Conservation (phyloP, 1,140 invertebrate genomes). For the Drosophila oshimai region DNA sequence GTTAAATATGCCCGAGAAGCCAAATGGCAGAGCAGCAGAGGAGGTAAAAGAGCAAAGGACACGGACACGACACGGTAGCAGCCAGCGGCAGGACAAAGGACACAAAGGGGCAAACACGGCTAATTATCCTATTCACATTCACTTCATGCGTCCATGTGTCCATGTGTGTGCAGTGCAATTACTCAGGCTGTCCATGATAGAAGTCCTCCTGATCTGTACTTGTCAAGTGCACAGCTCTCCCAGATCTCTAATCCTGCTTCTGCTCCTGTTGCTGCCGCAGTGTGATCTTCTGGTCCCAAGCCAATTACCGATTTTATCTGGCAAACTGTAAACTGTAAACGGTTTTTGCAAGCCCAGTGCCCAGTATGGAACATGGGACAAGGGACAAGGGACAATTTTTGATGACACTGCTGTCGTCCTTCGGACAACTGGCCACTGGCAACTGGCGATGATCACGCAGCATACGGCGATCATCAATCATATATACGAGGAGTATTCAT, state of each 20-base stretch:
- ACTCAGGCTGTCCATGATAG: conserved; percentile 20
- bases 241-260: conserved; percentile 18
- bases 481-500: conserved; percentile 15
- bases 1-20: conserved; percentile 49
- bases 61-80: conserved; percentile 54
- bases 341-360: conserved; percentile 21
- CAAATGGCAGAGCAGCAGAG: conserved; percentile 34
- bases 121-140: conserved; percentile 78
- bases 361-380: too few species aligned
- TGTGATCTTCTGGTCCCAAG: conserved; percentile 45
- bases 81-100: conserved; percentile 54
- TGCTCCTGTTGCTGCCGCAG: conserved; percentile 36
- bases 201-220: conserved; percentile 40
- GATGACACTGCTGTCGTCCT: conserved; percentile 38
- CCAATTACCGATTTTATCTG: conserved; percentile 78
- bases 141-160: too few species aligned
- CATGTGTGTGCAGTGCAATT: conserved; percentile 68
- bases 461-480: conserved; percentile 59
- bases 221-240: conserved; percentile 37
- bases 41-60: not conserved
- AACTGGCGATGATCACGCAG: conserved; percentile 23
- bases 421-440: not conserved
- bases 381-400: too few species aligned
- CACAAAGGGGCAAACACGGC: conserved; percentile 63
- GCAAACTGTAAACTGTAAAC: conserved; percentile 51